Base-by-base conservation (phyloP, 2,113 vertebrate species). In the Pollachius pollachius region DNA sequence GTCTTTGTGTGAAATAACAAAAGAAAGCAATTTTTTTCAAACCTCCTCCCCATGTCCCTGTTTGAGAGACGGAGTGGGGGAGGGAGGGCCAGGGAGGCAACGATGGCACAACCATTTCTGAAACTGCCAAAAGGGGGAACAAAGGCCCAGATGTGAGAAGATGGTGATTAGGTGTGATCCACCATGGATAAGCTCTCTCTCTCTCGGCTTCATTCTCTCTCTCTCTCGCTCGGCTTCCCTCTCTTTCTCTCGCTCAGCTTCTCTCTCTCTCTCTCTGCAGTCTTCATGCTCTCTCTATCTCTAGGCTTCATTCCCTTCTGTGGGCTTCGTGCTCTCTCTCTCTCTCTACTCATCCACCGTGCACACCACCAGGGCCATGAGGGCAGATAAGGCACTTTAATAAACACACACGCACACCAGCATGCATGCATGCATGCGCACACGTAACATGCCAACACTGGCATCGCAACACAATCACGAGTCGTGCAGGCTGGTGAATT, bases 121-220 rank as follows among this genome's bases (percentile, higher is more conserved):
- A 92, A 90, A 91, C 83, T 93, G 88, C 84, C 84, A 91, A 76
- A 90, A 87, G 77, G 60, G 12, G 78, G 88, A 90, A 95, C 92
- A 94, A 94, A 95, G 91, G 88, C 93, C 89, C 89, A 92, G 90
- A 93, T 89, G 89, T 95, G 93, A 94, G 94, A 85, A 89, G 89
- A 93, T 90, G 93, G 94, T 94, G 93, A 94, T 93, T 94, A 92
- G 85, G 90, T 81, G 87, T 90, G 90, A 91, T 94, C 92, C 91
- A 92, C 81, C 65, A 68, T 15, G 83, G 93, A 95, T 96, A 94
- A 96, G 90, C 84, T 88, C 81, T 91, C 89, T 92, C 89, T 91
- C 90, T 90, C 90, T 89, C 90, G 89, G 93, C 91, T 92, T 93
- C 92, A 93, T 90, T 90, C 90, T 48, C 41, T 72, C 84, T 89